Base-by-base conservation (phyloP, 2,888 invertebrate genomes). In the Tetanocera ferruginea region DNA sequence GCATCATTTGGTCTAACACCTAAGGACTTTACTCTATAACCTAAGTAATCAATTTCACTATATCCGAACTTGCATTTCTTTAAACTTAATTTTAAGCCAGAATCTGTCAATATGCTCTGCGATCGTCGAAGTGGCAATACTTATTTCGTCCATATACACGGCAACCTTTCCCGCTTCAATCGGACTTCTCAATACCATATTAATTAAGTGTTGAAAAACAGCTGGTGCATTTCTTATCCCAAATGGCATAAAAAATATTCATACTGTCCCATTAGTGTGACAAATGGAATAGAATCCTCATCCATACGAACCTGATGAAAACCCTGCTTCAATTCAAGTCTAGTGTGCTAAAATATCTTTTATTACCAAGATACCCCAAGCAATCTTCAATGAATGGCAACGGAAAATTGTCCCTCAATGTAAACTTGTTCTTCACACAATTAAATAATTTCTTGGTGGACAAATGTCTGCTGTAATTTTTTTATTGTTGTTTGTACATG, bases 231-330 rank as follows among this genome's bases (percentile, higher is more conserved):
- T 77, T 11, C 79, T 81, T 11, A 82, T 57, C 0, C 66, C 72
- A 55, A 77, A 77, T 0, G 77, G 77, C 77, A 72, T 77, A 23
- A 34, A 51, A 3, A 28, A n/a, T 78, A 82, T 70, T 82, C 82
- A 74, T 55, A 82, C 43, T 83, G 83, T 14, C 82, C 82, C 28
- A 76, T 55, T 19, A 81, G 82, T 5, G 83, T 83, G 5, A 84
- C 82, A 78, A 83, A 84, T 51, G 78, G 79, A 4, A 79, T 79
- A 0, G 83, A 84, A 8, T 83, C 77, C 4, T 78, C 73, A 4
- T 79, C 67, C n/a, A 83, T 73, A 0, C 60, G 60, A 5, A 83
- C 78, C 23, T 83, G 83, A 64, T 82, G 77, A 66, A 83, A 83
- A 11, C 82, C 83, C 52, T 51, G 69, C 19, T n/a, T n/a, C n/a